Evolutionary conservation across 2,113 vertebrate species (phyloP).

Genomic region (Hippocampus guttulatus): DNA sequence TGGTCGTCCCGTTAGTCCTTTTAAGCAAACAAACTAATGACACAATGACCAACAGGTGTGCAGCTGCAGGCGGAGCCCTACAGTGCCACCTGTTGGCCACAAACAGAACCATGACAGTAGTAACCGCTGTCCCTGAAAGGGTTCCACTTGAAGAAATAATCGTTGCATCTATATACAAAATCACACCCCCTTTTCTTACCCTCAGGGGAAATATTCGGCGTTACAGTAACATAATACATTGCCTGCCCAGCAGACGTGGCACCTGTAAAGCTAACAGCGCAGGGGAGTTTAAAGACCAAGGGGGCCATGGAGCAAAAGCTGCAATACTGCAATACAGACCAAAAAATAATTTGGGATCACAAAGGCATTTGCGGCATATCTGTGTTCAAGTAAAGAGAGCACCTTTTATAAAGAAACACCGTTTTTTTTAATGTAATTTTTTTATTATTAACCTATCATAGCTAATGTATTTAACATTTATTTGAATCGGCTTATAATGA

Average conservation of each 20-base stretch:
- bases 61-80: too few species aligned
- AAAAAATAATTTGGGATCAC: background rate
- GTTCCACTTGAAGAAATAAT: background rate
- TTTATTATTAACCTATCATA: constrained; percentile 33
- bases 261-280: background rate
- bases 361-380: background rate
- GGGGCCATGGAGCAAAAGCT: background rate
- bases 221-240: background rate
- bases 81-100: too few species aligned
- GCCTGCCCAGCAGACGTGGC: background rate
- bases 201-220: background rate
- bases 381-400: background rate
- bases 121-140: too few species aligned
- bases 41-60: too few species aligned
- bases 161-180: background rate
- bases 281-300: background rate
- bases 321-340: background rate
- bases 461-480: constrained; percentile 42
- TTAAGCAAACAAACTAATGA: too few species aligned
- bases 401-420: background rate
- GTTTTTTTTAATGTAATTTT: too few species aligned
- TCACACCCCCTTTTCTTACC: background rate
- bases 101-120: too few species aligned
- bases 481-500: constrained; percentile 45
- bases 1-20: too few species aligned